These are phyloP conservation scores for Drosophila kuntzei DNA, from an alignment of 2,888 invertebrate genomes.

Conservation along the genomic window DNA sequence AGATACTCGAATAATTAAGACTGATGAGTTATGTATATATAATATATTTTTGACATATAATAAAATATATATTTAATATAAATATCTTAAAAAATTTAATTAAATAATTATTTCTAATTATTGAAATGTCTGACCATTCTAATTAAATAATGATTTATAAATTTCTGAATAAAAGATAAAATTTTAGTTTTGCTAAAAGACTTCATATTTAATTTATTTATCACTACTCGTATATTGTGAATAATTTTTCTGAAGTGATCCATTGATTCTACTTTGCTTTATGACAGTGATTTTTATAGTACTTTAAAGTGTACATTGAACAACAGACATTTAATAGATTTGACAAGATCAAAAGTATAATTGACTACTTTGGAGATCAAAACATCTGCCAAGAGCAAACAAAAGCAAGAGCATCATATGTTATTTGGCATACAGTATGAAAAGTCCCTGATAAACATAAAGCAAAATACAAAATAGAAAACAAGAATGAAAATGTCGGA, in stretches of 20 bases:
- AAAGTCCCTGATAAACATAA: conserved; percentile 50
- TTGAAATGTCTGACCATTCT: too few relatives aligned
- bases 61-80: too few relatives aligned
- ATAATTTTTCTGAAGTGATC: too few relatives aligned
- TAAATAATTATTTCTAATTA: too few relatives aligned
- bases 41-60: too few relatives aligned
- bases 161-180: background rate
- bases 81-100: too few relatives aligned
- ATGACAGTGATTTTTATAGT: background rate
- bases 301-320: background rate
- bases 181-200: background rate
- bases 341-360: conserved; percentile 39
- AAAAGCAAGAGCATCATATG: conserved; percentile 49
- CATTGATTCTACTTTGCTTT: background rate
- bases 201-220: background rate
- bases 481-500: conserved; percentile 9
- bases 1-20: too few relatives aligned
- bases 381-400: conserved; percentile 43
- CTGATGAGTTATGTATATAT: too few relatives aligned
- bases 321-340: conserved; percentile 22
- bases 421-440: conserved; percentile 60
- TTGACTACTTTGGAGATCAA: conserved; percentile 46
- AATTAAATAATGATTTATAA: too few relatives aligned
- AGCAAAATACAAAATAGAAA: conserved; percentile 10
- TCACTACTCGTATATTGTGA: too few relatives aligned